A percentile compares a stretch with the other conserved stretches of the same genome.
Evolutionary conservation across 2,113 vertebrate species (phyloP).

Genomic region (Burhinus oedicnemus): DNA sequence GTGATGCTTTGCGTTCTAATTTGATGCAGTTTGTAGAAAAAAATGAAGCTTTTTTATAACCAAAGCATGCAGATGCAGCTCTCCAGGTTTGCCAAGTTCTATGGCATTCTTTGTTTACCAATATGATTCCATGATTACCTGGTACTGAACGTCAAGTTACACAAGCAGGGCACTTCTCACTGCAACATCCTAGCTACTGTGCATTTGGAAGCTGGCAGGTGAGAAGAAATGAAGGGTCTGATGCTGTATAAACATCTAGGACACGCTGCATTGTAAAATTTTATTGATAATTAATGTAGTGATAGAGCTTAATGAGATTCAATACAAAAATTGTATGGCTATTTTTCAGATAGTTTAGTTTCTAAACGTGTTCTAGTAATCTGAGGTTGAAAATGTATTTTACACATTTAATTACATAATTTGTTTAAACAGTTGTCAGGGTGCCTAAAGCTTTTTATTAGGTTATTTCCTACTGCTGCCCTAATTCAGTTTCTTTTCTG

Average conservation of each 20-base stretch:
- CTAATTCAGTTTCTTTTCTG: neutral
- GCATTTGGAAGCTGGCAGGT: neutral
- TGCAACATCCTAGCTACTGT: neutral
- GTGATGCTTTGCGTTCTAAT: neutral
- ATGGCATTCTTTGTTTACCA: neutral
- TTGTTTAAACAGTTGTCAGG: neutral
- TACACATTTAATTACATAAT: neutral
- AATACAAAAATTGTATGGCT: neutral
- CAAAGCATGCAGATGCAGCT: neutral
- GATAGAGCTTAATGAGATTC: neutral
- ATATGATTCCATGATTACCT: fast-evolving
- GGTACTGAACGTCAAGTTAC: neutral
- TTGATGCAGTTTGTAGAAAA: neutral
- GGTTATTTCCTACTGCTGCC: neutral
- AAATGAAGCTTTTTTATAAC: neutral
- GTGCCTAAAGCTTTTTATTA: neutral
- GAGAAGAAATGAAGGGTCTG: neutral
- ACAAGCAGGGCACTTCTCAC: neutral
- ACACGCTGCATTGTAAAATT: neutral
- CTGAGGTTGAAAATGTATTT: neutral
- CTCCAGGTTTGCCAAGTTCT: neutral
- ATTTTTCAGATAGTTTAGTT: neutral
- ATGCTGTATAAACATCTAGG: neutral
- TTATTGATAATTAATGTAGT: neutral
- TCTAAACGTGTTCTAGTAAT: neutral